Evolutionary conservation across 2,888 invertebrate genomes (phyloP).

Genomic region (Sarcophaga subvicina): DNA sequence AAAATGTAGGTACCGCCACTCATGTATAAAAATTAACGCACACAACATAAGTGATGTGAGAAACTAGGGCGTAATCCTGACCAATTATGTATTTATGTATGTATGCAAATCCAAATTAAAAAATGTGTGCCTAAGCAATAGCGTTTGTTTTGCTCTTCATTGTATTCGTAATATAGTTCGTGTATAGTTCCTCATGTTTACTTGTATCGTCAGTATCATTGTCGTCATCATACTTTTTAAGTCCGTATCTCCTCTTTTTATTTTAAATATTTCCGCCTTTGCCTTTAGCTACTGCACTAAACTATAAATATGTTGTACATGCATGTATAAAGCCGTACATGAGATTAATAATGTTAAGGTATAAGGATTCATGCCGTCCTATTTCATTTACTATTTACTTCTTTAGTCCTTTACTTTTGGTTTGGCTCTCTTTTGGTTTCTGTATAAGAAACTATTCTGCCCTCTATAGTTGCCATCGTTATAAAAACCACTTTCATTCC

Average conservation of each 20-base stretch:
- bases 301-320: neutral
- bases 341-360: slow-evolving; percentile 18
- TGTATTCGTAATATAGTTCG: neutral
- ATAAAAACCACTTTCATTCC: neutral
- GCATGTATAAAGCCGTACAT: slow-evolving; percentile 16
- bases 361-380: neutral
- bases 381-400: slow-evolving; percentile 1
- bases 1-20: too few species aligned
- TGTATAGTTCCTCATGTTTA: neutral
- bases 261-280: slow-evolving; percentile 27
- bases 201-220: neutral
- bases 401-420: neutral
- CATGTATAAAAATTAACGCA: too few species aligned
- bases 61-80: too few species aligned
- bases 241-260: slow-evolving; percentile 31
- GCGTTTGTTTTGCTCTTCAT: neutral
- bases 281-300: slow-evolving; percentile 5
- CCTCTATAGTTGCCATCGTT: neutral
- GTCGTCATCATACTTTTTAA: neutral
- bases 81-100: slow-evolving; percentile 17
- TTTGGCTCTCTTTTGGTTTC: neutral
- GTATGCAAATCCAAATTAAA: neutral
- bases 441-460: neutral
- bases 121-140: neutral
- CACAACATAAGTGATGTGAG: too few species aligned